Base-by-base conservation (phyloP, 2,113 vertebrate genomes). In the Oceanodroma tethys region DNA sequence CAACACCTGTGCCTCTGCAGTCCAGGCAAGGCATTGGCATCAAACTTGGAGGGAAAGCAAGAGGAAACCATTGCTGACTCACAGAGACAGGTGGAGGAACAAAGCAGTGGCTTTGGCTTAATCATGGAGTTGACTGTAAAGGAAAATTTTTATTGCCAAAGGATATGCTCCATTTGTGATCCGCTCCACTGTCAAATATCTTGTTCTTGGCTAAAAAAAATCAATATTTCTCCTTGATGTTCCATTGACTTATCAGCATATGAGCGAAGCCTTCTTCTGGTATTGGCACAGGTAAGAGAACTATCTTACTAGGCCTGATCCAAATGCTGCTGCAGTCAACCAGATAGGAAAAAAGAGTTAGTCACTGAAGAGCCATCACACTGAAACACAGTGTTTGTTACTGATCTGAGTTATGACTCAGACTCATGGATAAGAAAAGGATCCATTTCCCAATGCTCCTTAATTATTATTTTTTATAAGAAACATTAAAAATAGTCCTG, bases 21-120 rank as follows among this genome's bases (percentile, higher is more conserved):
- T 65, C 23, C 42, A 59, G 56, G 45, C 38, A 1, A 88, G 60
- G 30, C 76, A 62, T 1, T 88, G 74, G 78, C 55, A 88, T 76
- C 63, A 27, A 11, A 8, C 73, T 78, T 94, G 71, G 59, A 93
- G n/a, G 48, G 23, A 76, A 80, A 85, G 79, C 60, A 71, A 66
- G 72, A 73, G 60, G 36, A 93, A 91, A 94, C 21, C 47, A 60
- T n/a, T 70, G 80, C 55, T 97, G 95, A 97, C 66, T 97, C 95
- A 96, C 9, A 82, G 71, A 70, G 80, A 83, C 96, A 98, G 95
- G 88, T 97, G 95, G 76, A 86, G 67, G 40, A 92, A 95, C 86
- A 95, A 95, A 95, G 71, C 73, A 81, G 66, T 34, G 88, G 45
- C 50, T 76, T 95, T 93, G 84, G 45, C 66, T 81, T 81, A 93